These are phyloP conservation scores for Epinephelus awoara DNA, from an alignment of 2,797 vertebrate species.

Conservation along the genomic window DNA sequence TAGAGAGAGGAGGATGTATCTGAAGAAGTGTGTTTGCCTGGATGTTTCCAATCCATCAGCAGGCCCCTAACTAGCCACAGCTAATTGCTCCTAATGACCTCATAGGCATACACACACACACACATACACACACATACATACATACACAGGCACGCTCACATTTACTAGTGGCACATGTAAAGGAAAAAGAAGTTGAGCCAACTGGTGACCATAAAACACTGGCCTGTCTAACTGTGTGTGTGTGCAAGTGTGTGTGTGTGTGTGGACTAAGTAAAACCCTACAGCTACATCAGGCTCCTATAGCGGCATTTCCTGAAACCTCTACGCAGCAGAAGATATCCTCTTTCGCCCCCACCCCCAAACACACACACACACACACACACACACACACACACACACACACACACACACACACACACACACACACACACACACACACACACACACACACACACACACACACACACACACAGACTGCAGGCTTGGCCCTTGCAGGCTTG, in stretches of 20 bases:
- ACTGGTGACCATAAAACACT: constrained; percentile 64
- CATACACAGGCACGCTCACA: constrained; percentile 19
- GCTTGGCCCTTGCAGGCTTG: constrained; percentile 46
- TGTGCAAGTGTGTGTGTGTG: constrained; percentile 29
- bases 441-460: too few species aligned
- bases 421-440: constrained; percentile 8
- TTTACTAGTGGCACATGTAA: constrained; percentile 45
- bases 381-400: constrained; percentile 20
- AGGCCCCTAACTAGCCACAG: constrained; percentile 66
- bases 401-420: constrained; percentile 17
- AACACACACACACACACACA: constrained; percentile 19
- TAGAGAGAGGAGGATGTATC: constrained; percentile 48
- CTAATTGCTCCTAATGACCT: constrained; percentile 78
- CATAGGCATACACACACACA: constrained; percentile 24
- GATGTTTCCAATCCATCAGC: constrained; percentile 80
- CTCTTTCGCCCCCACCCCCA: constrained; percentile 63
- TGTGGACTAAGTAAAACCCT: constrained; percentile 38
- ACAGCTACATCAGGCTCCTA: constrained; percentile 70
- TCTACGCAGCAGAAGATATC: constrained; percentile 65
- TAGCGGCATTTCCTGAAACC: constrained; percentile 76
- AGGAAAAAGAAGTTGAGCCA: constrained; percentile 60
- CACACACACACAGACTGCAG: constrained; percentile 14
- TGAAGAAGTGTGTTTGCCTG: constrained; percentile 63
- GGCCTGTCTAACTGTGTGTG: constrained; percentile 40
- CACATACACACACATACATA: constrained; percentile 1